Base-by-base conservation (phyloP, 2,888 invertebrate genomes). In the Scaptomyza flava region DNA sequence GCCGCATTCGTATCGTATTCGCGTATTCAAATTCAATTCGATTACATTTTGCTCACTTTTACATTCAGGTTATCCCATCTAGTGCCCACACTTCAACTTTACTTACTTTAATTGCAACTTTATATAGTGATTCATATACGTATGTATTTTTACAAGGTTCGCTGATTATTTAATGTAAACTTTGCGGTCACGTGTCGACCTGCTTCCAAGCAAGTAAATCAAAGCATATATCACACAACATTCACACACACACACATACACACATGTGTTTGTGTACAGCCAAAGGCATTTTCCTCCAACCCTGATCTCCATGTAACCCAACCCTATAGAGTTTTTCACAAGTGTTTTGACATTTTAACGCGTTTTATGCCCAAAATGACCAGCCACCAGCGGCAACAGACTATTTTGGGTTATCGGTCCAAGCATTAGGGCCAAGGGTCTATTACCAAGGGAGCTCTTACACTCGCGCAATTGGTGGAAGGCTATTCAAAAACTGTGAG, bases 261-360 rank as follows among this genome's bases (percentile, higher is more conserved):
- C 72, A 62, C 46, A 67, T 61, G 68, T 61, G 63, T 47, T 33
- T 45, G 45, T 56, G 34, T 36, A 14, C 5, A 59, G 48, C 58
- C 64, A 60, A 33, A 60, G 69, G 68, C 68, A 54, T 45, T 30
- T 30, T n/a, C 36, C 20, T 14, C 36, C 14, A 14, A 14, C 36
- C 46, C 42, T 38, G 42, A 31, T 36, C 51, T 46, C 50, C 60
- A 23, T 34, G 51, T 51, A 59, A 61, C 56, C 52, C 53, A 53
- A 53, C 48, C 48, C 48, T 27, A 67, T 76, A 56, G 67, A 17
- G 9, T 7, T 41, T 56, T 65, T 74, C 68, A 67, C 84, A 81
- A 81, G 79, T 89, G 85, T 87, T 86, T 87, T 87, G 89, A 89
- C 87, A 87, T 89, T 85, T 85, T 53, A 74, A 70, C 69, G 72